Evolutionary conservation across 2,113 vertebrate genomes (phyloP).

Genomic region (Paratilapia polleni): DNA sequence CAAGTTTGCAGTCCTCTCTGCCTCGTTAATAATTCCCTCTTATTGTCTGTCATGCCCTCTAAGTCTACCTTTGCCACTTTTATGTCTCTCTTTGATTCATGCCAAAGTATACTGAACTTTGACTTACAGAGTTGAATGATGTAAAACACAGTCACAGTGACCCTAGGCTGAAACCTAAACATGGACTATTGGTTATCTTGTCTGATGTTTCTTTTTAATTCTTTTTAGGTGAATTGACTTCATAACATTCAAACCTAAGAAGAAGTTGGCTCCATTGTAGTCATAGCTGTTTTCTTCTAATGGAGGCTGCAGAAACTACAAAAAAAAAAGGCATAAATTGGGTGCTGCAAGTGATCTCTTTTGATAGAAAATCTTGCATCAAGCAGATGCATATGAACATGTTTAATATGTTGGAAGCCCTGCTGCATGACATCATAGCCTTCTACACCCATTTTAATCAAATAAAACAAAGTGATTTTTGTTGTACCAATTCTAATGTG

Average conservation of each 20-base stretch:
- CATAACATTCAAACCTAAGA: neutral
- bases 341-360: neutral
- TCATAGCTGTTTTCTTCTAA: neutral
- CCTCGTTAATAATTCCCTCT: neutral
- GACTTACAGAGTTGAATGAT: neutral
- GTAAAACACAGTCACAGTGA: neutral
- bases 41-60: neutral
- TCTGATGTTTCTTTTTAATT: neutral
- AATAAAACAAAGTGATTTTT: slow-evolving; percentile 31
- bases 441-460: slow-evolving; percentile 30
- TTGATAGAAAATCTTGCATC: neutral
- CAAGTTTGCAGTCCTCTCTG: neutral
- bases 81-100: neutral
- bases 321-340: neutral
- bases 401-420: neutral
- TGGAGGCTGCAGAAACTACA: neutral
- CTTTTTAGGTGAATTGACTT: neutral
- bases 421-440: slow-evolving; percentile 47
- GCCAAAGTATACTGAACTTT: slow-evolving; percentile 25
- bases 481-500: slow-evolving; percentile 5
- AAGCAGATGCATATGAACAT: neutral
- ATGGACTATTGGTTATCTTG: neutral
- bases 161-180: neutral
- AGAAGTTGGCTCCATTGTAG: neutral
- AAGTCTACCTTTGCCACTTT: neutral